Base-by-base conservation (phyloP, 2,888 invertebrate species). In the Mesopsocus fuscifrons region DNA sequence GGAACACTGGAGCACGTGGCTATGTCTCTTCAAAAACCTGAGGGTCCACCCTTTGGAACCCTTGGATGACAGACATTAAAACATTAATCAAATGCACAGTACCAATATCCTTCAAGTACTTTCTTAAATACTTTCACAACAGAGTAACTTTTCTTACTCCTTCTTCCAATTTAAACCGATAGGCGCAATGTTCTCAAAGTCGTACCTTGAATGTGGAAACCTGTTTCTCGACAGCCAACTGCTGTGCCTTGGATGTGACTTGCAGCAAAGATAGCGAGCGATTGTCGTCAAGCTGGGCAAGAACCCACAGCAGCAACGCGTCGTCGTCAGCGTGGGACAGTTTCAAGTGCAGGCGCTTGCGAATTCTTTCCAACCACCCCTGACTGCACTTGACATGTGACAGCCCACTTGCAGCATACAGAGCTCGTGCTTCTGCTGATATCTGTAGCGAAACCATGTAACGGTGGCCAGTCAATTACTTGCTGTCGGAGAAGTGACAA, bases 31-130 rank as follows among this genome's bases (percentile, higher is more conserved):
- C 18, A 38, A 11, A 20, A 38, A 38, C 18, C 38, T 15, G n/a
- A 38, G 21, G 4, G 38, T 38, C 38, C 20, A 18, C 20, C 38
- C 38, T 20, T 38, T 38, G 3, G 38, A 38, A 20, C 38, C 38
- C 38, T 38, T 18, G 20, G 11, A 26, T n/a, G n/a, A n/a, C n/a
- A n/a, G n/a, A n/a, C n/a, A n/a, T n/a, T n/a, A n/a, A n/a, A n/a
- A n/a, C n/a, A n/a, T n/a, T n/a, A n/a, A n/a, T n/a, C n/a, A n/a
- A n/a, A n/a, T n/a, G n/a, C n/a, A n/a, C n/a, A n/a, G n/a, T n/a
- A n/a, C n/a, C n/a, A n/a, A n/a, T n/a, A n/a, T n/a, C n/a, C n/a
- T n/a, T n/a, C n/a, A n/a, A n/a, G n/a, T n/a, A n/a, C n/a, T n/a
- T n/a, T n/a, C n/a, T n/a, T n/a, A n/a, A n/a, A n/a, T n/a, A n/a